phyloP scores from a whole-genome alignment of 1,140 invertebrate genomes.

The Schlechtendalia chinensis region DNA sequence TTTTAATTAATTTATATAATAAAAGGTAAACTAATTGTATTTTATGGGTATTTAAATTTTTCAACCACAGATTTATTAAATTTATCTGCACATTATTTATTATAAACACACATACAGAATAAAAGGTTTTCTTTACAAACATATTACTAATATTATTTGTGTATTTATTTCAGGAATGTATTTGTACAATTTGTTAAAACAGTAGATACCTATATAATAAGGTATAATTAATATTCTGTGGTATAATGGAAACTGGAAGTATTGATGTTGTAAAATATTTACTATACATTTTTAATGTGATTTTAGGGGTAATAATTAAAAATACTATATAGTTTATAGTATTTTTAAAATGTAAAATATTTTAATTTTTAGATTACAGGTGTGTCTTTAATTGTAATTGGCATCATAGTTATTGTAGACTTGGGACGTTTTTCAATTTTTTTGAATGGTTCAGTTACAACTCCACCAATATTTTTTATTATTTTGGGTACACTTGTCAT shows the following conservation, averaged over 20 bases:
- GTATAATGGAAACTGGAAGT: constrained; percentile 28
- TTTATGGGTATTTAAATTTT: not conserved
- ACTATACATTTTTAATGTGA: constrained; percentile 37
- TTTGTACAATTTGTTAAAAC: not conserved
- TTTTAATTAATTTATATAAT: not conserved
- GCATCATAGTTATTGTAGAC: constrained; percentile 34
- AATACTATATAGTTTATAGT: not conserved
- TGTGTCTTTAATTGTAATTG: constrained; percentile 32
- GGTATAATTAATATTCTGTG: no score
- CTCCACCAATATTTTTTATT: constrained; percentile 30
- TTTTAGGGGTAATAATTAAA: constrained; percentile 20
- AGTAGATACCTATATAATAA: no score
- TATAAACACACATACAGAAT: no score
- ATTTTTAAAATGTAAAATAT: not conserved
- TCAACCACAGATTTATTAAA: no score
- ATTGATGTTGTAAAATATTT: constrained; percentile 27
- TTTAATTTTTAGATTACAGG: constrained; percentile 27
- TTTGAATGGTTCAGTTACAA: constrained; percentile 20
- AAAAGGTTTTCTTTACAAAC: not conserved
- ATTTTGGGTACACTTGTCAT: constrained; percentile 21
- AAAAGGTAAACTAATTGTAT: not conserved
- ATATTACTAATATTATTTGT: not conserved
- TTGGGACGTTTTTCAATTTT: constrained; percentile 45
- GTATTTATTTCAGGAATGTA: not conserved
- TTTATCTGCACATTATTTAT: not conserved